Evolutionary conservation across 2,797 vertebrate genomes (phyloP).

Genomic region (Syndactyla subalaris): DNA sequence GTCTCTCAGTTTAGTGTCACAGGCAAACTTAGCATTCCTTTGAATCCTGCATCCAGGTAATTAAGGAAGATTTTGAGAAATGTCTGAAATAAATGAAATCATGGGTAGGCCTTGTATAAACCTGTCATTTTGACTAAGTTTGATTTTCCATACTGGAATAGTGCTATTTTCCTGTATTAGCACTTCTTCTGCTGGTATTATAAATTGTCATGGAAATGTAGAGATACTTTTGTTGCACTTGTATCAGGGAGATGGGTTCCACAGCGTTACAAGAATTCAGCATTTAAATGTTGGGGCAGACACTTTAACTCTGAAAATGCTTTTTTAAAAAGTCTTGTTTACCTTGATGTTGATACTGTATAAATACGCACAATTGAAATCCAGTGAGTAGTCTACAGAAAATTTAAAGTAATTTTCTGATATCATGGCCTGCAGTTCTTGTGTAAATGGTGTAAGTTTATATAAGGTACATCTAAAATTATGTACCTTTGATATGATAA

Average conservation of each 20-base stretch:
- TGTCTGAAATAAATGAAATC: neutral
- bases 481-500: neutral
- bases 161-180: neutral
- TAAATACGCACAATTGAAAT: neutral
- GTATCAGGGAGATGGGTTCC: neutral
- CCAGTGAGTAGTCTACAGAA: neutral
- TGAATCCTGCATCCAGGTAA: neutral
- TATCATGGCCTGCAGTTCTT: neutral
- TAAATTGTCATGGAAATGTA: neutral
- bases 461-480: neutral
- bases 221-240: neutral
- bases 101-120: neutral
- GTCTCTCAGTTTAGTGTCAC: neutral
- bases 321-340: neutral
- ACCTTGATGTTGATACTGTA: neutral
- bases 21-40: neutral
- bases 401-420: neutral
- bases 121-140: neutral
- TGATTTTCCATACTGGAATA: neutral
- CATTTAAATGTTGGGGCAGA: neutral
- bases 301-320: neutral
- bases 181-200: neutral
- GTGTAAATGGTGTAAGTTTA: neutral
- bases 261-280: neutral
- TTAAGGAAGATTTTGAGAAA: neutral